phyloP scores from a whole-genome alignment of 2,113 vertebrate genomes.

The Talpa occidentalis region DNA sequence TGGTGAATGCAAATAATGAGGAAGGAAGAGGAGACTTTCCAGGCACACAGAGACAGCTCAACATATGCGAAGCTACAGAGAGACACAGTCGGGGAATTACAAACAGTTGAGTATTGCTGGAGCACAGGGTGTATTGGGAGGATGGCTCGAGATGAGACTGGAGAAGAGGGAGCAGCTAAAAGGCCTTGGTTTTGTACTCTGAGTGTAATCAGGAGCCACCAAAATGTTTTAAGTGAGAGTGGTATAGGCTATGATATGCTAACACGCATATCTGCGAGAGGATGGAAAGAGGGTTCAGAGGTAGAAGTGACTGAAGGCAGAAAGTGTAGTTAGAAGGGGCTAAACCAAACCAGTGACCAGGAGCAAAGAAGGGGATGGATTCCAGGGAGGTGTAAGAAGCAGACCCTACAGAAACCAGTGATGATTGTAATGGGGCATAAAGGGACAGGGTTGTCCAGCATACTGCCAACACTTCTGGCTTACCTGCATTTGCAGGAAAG shows the following conservation, averaged over 20 bases:
- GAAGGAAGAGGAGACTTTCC: background rate
- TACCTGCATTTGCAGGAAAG: background rate
- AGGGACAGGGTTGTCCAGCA: background rate
- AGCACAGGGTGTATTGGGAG: background rate
- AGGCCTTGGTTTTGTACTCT: background rate
- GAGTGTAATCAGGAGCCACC: background rate
- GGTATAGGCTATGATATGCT: background rate
- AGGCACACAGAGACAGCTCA: background rate
- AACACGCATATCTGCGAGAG: background rate
- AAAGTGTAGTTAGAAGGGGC: background rate
- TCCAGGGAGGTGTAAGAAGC: background rate
- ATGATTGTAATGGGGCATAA: background rate
- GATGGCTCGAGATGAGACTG: background rate
- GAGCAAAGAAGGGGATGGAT: background rate
- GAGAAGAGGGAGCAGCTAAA: background rate
- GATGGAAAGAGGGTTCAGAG: background rate
- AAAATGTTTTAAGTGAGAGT: constrained; percentile 1
- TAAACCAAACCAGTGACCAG: background rate
- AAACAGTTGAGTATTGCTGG: background rate
- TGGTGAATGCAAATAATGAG: background rate
- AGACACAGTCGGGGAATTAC: background rate
- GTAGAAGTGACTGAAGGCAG: background rate
- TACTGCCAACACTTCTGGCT: background rate
- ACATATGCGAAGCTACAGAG: background rate
- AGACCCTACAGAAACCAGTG: background rate